Conservation (phyloP, 2,888 invertebrate species). For the Pseudococcus longispinus region DNA sequence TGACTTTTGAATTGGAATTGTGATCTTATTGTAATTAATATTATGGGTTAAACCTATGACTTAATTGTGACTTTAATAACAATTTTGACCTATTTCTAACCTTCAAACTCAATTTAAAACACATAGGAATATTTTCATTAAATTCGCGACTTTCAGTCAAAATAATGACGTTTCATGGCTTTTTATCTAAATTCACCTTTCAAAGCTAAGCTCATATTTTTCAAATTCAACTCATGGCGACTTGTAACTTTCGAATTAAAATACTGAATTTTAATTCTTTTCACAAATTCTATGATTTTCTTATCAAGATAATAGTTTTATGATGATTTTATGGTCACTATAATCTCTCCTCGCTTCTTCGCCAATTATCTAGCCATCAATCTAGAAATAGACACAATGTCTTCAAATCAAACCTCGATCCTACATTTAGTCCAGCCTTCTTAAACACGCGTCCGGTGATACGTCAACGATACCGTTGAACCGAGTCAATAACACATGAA, state of each 20-base stretch:
- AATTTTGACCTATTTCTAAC: too few relatives aligned
- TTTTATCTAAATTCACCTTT: neutral
- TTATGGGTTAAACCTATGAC: too few relatives aligned
- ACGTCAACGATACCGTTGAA: constrained; percentile 2
- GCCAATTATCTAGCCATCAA: too few relatives aligned
- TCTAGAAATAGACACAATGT: neutral
- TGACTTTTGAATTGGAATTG: neutral
- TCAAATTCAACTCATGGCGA: neutral
- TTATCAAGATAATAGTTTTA: neutral
- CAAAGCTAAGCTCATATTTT: too few relatives aligned
- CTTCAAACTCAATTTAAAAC: too few relatives aligned
- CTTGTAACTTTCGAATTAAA: too few relatives aligned
- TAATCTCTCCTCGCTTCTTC: neutral
- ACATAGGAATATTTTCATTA: too few relatives aligned
- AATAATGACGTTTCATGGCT: neutral
- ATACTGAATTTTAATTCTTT: too few relatives aligned
- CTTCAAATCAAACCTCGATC: neutral
- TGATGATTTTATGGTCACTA: neutral
- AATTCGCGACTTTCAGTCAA: too few relatives aligned
- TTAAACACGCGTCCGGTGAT: constrained; percentile 16
- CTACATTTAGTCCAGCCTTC: neutral
- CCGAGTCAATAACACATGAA: neutral
- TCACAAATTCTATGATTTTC: neutral
- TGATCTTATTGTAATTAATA: neutral
- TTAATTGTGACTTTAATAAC: too few relatives aligned